These are phyloP conservation scores for Dugesia japonica DNA, from an alignment of 2,888 invertebrate species.

Conservation along the genomic window DNA sequence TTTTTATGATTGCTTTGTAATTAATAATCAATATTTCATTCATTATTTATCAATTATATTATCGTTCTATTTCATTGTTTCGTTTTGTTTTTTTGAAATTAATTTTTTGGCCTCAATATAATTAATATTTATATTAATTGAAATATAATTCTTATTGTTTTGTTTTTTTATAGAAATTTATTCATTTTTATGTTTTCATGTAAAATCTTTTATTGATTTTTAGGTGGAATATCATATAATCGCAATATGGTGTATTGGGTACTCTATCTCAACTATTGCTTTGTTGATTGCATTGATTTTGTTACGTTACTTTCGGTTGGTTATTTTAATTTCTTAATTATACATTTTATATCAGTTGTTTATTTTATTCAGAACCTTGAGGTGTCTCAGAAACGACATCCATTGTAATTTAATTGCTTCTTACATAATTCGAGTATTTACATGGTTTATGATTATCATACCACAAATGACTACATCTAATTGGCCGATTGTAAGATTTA, in stretches of 20 bases:
- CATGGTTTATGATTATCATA: background rate
- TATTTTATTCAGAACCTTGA: background rate
- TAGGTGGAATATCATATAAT: background rate
- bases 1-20: no score
- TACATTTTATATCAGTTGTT: no score
- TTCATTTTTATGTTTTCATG: no score
- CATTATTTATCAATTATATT: no score
- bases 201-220: background rate
- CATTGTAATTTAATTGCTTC: background rate
- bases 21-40: no score
- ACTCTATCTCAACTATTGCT: background rate
- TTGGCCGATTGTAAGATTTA: background rate
- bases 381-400: background rate
- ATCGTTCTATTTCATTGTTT: no score
- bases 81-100: no score
- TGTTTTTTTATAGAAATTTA: no score
- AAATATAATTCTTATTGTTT: no score
- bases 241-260: background rate
- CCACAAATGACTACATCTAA: background rate
- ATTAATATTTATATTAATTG: no score
- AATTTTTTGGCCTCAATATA: no score
- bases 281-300: background rate
- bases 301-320: background rate
- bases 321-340: background rate
- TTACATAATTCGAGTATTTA: conserved; percentile 1